phyloP scores from a whole-genome alignment of 1,140 invertebrate genomes.

The Homarus americanus region DNA sequence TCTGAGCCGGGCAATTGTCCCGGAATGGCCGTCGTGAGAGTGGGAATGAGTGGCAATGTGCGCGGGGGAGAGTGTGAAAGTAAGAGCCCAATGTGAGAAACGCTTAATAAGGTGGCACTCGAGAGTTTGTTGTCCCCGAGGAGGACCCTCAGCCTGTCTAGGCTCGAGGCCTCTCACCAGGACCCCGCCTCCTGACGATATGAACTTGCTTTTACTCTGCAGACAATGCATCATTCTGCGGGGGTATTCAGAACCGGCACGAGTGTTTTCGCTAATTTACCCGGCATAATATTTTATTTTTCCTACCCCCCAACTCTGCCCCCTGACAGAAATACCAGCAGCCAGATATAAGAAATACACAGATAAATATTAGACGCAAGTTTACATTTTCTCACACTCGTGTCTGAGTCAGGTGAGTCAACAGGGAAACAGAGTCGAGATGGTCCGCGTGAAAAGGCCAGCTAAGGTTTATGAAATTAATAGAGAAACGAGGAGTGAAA shows the following conservation, averaged over 20 bases:
- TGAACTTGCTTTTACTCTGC: not conserved
- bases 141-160: constrained; percentile 19
- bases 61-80: constrained; percentile 47
- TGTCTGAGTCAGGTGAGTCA: no score
- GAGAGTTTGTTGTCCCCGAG: constrained; percentile 37
- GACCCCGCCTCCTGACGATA: not conserved
- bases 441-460: no score
- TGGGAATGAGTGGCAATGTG: constrained; percentile 46
- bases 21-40: constrained; percentile 41
- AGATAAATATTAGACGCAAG: no score
- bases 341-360: no score
- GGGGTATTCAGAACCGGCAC: not conserved
- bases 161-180: not conserved
- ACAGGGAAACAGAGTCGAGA: no score
- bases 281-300: no score
- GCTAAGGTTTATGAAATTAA: no score
- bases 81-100: constrained; percentile 62
- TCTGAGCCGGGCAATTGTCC: constrained; percentile 34
- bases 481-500: no score
- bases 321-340: no score
- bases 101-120: constrained; percentile 65
- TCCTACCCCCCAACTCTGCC: no score
- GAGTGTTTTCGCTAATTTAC: not conserved
- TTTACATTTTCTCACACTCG: no score
- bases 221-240: constrained; percentile 6